Base-by-base conservation (phyloP, 2,888 invertebrate genomes). In the Dicyrtomina minuta region DNA sequence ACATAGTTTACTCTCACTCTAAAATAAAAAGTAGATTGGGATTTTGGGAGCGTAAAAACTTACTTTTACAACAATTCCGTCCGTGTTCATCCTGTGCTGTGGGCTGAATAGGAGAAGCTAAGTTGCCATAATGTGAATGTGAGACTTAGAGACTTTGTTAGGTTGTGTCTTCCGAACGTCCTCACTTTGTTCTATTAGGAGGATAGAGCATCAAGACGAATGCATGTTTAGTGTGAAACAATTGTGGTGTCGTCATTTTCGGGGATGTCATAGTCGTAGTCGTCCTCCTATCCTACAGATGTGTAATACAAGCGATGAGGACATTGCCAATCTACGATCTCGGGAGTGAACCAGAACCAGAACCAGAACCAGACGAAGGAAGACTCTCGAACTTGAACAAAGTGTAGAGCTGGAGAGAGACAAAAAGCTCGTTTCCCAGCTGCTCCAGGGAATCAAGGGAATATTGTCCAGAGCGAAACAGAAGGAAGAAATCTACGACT, bases 321-420 rank as follows among this genome's bases (percentile, higher is more conserved):
- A 24, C 44, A 43, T 44, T 15, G 24, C 43, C 46, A 61, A 61
- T 61, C 61, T 61, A 46, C n/a, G 27, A 61, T 61, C 61, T 61
- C 61, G 20, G 4, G 46, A 61, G 27, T 43, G 51, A 2, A 2
- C 33, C 4, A 33, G 51, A 44, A n/a, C n/a, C n/a, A n/a, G n/a
- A n/a, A n/a, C n/a, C n/a, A n/a, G n/a, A n/a, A n/a, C n/a, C n/a
- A n/a, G n/a, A 43, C 24, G 6, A 26, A 15, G 41, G 60, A 24
- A 26, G 33, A 27, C 26, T 5, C 53, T 12, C 20, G 24, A 12
- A 15, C 17, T 46, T 27, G 27, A 58, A 58, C 39, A 58, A 58
- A 58, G 58, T 58, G 39, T 58, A 8, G 46, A 51, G 10, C 6
- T 17, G 22, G 20, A 20, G 51, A n/a, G 4, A 44, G 60, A 60